Base-by-base conservation (phyloP, 2,888 invertebrate species). In the Xiphydria camelus region DNA sequence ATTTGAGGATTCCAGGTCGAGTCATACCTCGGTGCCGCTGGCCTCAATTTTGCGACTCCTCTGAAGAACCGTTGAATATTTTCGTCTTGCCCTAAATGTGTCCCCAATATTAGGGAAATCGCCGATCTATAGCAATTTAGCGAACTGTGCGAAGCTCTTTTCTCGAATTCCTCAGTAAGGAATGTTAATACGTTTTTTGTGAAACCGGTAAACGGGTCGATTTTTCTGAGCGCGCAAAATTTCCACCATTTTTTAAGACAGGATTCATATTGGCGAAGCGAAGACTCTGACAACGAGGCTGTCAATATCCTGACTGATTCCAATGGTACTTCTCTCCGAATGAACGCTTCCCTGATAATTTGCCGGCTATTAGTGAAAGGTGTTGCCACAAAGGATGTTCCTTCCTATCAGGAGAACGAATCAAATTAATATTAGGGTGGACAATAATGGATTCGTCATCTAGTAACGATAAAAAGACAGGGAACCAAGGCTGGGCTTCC, bases 11-110 rank as follows among this genome's bases (percentile, higher is more conserved):
- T 53, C 55, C 55, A 57, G 6, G 52, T 58, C 20, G 9, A 34
- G 2, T 35, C 29, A 38, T 58, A 59, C 32, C 47, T 57, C 4
- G 55, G 50, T 9, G 23, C 45, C 9, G 53, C 21, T 1, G 53
- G 59, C 41, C 50, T 52, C 10, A 47, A 19, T 10, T 51, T 60
- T 14, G 32, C 45, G 10, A 54, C 45, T 1, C 56, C 57, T 43
- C 56, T 57, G 9, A 58, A 40, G 38, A 59, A 58, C 32, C 55
- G 31, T 34, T 46, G 55, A 3, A 62, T 36, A 10, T 37, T 20
- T 1, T 35, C n/a, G 26, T 53, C 33, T 1, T 44, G 31, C 5
- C 48, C 55, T 7, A 59, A 45, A 1, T 55, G 22, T 2, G 41
- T 21, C 3, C 37, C 34, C 4, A 9, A 34, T 20, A 45, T 29